Percentiles rank a stretch among this genome's conserved stretches.
phyloP scores from a whole-genome alignment of 2,113 vertebrate species.

The Herpailurus yagouaroundi region DNA sequence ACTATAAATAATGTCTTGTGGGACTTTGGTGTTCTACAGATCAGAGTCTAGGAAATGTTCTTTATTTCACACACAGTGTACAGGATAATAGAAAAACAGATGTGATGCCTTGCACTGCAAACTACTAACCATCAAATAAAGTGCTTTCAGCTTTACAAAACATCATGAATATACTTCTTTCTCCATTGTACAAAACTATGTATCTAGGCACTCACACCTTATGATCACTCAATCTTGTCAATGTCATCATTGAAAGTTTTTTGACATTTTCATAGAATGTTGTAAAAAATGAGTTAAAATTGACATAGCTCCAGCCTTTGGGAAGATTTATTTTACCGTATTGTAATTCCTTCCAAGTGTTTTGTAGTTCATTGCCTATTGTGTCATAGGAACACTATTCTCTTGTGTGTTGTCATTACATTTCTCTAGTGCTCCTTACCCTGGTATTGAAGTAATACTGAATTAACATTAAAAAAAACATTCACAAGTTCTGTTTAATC shows the following conservation, averaged over 20 bases:
- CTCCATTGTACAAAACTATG: not conserved
- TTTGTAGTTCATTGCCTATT: not conserved
- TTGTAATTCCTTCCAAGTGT: not conserved
- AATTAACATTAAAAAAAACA: not conserved
- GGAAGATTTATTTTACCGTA: not conserved
- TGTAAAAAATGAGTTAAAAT: not conserved
- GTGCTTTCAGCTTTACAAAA: not conserved
- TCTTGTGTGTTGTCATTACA: not conserved
- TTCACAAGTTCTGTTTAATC: not conserved
- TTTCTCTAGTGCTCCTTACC: not conserved
- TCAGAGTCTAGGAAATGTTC: not conserved
- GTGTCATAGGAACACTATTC: not conserved
- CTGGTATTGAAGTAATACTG: not conserved
- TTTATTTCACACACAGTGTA: not conserved
- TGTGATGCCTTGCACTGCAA: not conserved
- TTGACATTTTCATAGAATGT: not conserved
- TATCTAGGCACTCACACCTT: not conserved
- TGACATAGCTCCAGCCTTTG: not conserved
- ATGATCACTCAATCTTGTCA: not conserved
- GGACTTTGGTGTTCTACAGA: not conserved
- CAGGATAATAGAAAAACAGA: not conserved
- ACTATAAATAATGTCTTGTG: not conserved
- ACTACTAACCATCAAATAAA: not conserved
- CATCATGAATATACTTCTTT: not conserved
- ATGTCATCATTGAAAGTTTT: not conserved